Base-by-base conservation (phyloP, 2,888 invertebrate species). In the Stenodema calcarata region DNA sequence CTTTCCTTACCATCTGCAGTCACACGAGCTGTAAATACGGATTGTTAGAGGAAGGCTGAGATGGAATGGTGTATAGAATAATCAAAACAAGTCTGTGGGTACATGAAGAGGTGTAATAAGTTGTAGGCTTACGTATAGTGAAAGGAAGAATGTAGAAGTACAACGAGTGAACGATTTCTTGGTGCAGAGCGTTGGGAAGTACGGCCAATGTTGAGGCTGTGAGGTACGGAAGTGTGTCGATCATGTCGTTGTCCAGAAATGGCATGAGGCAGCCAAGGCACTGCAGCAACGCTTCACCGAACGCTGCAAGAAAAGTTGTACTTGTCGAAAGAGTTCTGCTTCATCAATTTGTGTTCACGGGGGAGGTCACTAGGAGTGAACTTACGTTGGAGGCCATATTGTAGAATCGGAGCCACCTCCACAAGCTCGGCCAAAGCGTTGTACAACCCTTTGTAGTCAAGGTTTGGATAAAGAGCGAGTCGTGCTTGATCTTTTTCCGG, bases 61-160 rank as follows among this genome's bases (percentile, higher is more conserved):
- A 4, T 35, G 99, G 94, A 86, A 99, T 96, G 44, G 98, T 96
- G 0, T 97, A 95, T 6, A 97, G 95, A 54, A 27, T n/a, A 70
- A 2, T 14, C n/a, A n/a, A n/a, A n/a, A 7, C 7, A 35, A 7
- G 35, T 4, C 4, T 35, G 35, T 35, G 7, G 35, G 35, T 35
- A 4, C 2, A 2, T 35, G 35, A 35, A 35, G 35, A 35, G 35
- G 7, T 4, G 7, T 7, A 4, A 2, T 2, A 4, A 35, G 7
- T 35, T 35, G 35, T 35, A 12, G n/a, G 69, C 84, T 94, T 92
- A 97, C 97, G 95, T 90, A 99, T 95, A 28, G 98, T 98, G 91
- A 99, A 98, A 0, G 99, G 99, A 90, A 99, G 92, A 90, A 99
- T 95, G 91, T 98, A 97, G 91, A 97, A 98, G 91, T 99, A 98